Percentiles rank a stretch among this genome's conserved stretches.
Conservation (phyloP, 2,888 invertebrate species). For the Vandiemenella viatica region DNA sequence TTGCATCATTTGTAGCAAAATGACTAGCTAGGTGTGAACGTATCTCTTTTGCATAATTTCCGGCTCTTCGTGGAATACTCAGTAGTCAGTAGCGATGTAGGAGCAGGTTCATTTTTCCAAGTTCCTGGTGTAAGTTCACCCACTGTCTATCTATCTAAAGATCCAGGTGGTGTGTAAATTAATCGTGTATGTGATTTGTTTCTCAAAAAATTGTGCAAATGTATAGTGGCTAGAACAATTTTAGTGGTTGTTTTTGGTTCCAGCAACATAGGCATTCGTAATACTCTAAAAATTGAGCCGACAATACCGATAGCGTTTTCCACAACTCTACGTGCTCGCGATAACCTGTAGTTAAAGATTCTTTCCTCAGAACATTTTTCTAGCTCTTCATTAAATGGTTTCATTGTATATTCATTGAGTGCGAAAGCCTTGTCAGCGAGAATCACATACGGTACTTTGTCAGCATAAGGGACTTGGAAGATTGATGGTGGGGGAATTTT, state of each 20-base stretch:
- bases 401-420: conserved; percentile 15
- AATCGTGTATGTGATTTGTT: background rate
- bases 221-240: conserved; percentile 17
- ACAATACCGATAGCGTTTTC: conserved; percentile 19
- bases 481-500: conserved; percentile 15
- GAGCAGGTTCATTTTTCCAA: conserved; percentile 18
- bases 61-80: conserved; percentile 16
- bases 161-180: conserved; percentile 17
- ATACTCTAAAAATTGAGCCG: conserved; percentile 16
- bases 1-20: too few species aligned
- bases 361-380: conserved; percentile 14
- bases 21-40: too few species aligned
- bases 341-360: conserved; percentile 22
- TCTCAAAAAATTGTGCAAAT: conserved; percentile 20
- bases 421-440: conserved; percentile 19
- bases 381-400: conserved; percentile 17
- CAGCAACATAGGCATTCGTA: conserved; percentile 19
- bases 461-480: conserved; percentile 13
- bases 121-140: conserved; percentile 16
- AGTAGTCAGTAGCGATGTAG: conserved; percentile 13
- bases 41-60: conserved; percentile 8
- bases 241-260: conserved; percentile 16
- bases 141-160: conserved; percentile 18
- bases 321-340: conserved; percentile 19
- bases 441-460: conserved; percentile 21